Evolutionary conservation across 1,140 invertebrate genomes (phyloP).

Genomic region (Drosophila ercepeae): DNA sequence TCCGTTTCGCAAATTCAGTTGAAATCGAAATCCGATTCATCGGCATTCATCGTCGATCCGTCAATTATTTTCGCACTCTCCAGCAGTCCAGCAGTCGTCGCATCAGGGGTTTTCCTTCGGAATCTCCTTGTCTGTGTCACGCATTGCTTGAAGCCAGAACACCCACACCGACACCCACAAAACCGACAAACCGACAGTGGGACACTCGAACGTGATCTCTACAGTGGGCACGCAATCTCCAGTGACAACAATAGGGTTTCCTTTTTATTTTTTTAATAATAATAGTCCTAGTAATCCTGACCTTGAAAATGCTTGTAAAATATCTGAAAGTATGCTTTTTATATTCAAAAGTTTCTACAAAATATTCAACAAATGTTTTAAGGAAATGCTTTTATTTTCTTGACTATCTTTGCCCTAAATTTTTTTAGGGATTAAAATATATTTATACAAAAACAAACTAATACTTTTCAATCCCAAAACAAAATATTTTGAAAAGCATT

Average conservation of each 20-base stretch:
- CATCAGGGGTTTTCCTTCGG: background rate
- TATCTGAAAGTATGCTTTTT: too few relatives aligned
- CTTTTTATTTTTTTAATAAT: background rate
- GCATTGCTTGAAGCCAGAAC: slow-evolving; percentile 12
- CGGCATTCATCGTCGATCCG: slow-evolving; percentile 41
- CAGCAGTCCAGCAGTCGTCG: slow-evolving; percentile 5
- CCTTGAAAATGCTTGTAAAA: background rate
- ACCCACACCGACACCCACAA: slow-evolving; percentile 1
- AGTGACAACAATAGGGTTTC: slow-evolving; percentile 16
- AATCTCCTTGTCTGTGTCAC: slow-evolving; percentile 38
- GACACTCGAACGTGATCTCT: slow-evolving; percentile 33
- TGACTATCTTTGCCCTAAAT: too few relatives aligned
- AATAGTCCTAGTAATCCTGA: background rate
- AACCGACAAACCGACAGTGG: slow-evolving; percentile 21
- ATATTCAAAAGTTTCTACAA: background rate
- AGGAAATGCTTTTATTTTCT: background rate
- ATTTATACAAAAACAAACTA: too few relatives aligned
- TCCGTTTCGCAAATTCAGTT: slow-evolving; percentile 48
- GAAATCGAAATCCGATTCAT: slow-evolving; percentile 39
- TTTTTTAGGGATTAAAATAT: too few relatives aligned
- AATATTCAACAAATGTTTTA: background rate
- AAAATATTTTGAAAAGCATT: background rate
- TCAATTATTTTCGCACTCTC: slow-evolving; percentile 69
- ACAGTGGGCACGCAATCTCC: slow-evolving; percentile 30
- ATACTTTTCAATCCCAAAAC: too few relatives aligned